Base-by-base conservation (phyloP, 1,140 invertebrate species). In the Magallana ariakensis region DNA sequence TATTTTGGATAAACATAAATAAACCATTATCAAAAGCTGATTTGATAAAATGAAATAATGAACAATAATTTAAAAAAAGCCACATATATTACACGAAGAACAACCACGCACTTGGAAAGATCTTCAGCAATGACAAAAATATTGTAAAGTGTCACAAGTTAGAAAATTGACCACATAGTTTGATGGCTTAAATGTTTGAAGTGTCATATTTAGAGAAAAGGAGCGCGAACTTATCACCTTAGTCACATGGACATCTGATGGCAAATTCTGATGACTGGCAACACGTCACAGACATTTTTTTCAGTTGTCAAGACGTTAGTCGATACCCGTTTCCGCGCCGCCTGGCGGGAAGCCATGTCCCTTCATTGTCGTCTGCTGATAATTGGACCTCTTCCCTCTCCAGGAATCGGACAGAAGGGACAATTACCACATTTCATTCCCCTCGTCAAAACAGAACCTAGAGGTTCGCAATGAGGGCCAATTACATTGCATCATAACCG, bases 261-360 rank as follows among this genome's bases (percentile, higher is more conserved):
- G 66, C 22, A 75, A 70, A 75, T 75, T 8, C 22, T 33, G 66
- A 33, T 75, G 66, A 26, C 66, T 26, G 66, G 66, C 66, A 75
- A 75, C 66, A 75, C 66, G 66, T 26, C 66, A 26, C 33, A 75
- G 66, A 75, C 66, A 75, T 75, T 75, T 75, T n/a, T 26, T 75
- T 75, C 66, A 75, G 66, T 75, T 75, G 66, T 75, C 66, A 75
- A 75, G 66, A 75, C 66, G 66, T 75, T 75, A 75, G 66, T 75
- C 66, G 66, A 75, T 75, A 75, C 66, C 66, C 66, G 66, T 75
- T 75, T 75, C 66, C 66, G 66, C 66, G 22, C 22, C 19, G 66
- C 66, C 22, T 26, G 11, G 66, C 66, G 66, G 66, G 66, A 75
- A 75, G 66, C 22, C 66, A 26, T 75, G 66, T 75, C 66, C 66